These are phyloP conservation scores for Halocynthia aurantium DNA, from an alignment of 23 tunicate genomes.

Conservation along the genomic window DNA sequence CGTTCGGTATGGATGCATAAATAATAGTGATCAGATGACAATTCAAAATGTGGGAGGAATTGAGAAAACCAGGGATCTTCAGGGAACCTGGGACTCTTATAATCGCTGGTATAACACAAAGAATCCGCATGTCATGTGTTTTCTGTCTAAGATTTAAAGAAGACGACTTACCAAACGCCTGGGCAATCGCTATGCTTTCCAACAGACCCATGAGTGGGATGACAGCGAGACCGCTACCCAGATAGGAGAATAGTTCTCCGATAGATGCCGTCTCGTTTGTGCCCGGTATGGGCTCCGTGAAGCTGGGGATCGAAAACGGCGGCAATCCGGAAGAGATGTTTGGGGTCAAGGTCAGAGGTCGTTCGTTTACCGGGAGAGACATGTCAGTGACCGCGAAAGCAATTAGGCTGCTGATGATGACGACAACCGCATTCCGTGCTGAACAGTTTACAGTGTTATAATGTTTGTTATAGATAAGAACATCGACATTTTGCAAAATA, in stretches of 20 bases:
- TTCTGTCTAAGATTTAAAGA: too few species aligned
- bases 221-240: conserved; percentile 71
- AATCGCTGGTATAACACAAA: too few species aligned
- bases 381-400: conserved; percentile 64
- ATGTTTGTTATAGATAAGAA: too few species aligned
- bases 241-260: conserved; percentile 29
- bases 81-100: too few species aligned
- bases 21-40: too few species aligned
- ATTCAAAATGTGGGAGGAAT: too few species aligned
- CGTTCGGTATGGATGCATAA: too few species aligned
- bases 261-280: conserved; percentile 35
- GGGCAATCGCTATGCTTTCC: conserved; percentile 85
- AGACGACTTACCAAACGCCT: conserved; percentile 57
- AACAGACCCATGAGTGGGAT: conserved; percentile 79
- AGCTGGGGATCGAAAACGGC: conserved; percentile 35
- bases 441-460: neutral
- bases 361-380: conserved; percentile 24
- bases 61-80: too few species aligned
- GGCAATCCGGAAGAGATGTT: conserved; percentile 68
- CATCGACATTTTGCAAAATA: neutral
- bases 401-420: conserved; percentile 37
- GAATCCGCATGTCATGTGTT: too few species aligned
- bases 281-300: conserved; percentile 29
- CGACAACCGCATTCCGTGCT: conserved; percentile 71
- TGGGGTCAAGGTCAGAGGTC: conserved; percentile 54